Base-by-base conservation (phyloP, 1,140 invertebrate genomes). In the Diachasma alloeum region DNA sequence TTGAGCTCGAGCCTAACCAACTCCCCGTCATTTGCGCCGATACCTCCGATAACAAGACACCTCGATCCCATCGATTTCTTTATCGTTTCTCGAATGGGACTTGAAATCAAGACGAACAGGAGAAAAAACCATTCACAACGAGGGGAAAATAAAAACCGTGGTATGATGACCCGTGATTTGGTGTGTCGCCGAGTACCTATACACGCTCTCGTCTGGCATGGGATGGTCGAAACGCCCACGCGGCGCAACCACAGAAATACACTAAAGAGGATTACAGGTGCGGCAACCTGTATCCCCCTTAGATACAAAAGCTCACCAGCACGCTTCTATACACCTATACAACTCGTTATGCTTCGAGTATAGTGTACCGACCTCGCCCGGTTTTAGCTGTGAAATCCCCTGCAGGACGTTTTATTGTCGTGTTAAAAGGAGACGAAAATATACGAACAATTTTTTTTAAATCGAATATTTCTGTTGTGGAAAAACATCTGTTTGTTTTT, bases 231-330 rank as follows among this genome's bases (percentile, higher is more conserved):
- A 77, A 86, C 86, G 81, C 87, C 87, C 81, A 88, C 87, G 85
- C 84, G 69, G 72, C 56, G 22, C 42, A 63, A 53, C 17, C 68
- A 70, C 63, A 48, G 39, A 53, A 63, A 63, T 76, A 71, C 39
- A 71, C 68, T 72, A 22, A 67, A 72, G 68, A 70, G 36, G 72
- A 80, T 83, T 87, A 87, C 88, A 89, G 88, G 88, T 89, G 87
- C 87, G 88, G 87, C 86, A 87, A 87, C 86, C 86, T 86, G 87
- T 86, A 85, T 83, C 83, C 2, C 78, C 83, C 78, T 74, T 79
- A 67, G 71, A 80, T 80, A 79, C 75, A 75, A 71, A 78, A 77
- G 24, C 67, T 74, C 67, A 79, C 31, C 26, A 68, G 67, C 31
- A 19, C 36, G 24, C 39, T 67, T 72, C n/a, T 66, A 67, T 63